Conservation (phyloP, 2,797 vertebrate genomes). For the Pangasius djambal region DNA sequence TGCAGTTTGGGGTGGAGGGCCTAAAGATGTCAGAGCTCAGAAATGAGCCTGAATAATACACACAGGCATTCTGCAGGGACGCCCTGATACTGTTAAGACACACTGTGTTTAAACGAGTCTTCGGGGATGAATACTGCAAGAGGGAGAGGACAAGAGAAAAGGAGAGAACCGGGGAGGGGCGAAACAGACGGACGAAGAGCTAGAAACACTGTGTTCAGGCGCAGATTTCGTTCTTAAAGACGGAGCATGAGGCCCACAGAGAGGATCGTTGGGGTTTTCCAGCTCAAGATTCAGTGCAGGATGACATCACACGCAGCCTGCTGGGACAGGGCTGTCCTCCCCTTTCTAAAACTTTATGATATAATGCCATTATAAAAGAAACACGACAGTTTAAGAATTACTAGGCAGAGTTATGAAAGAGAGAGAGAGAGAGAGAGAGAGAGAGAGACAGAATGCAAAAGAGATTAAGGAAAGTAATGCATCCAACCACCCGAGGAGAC, state of each 20-base stretch:
- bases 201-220: not conserved
- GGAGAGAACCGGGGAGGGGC: not conserved
- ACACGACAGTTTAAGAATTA: not conserved
- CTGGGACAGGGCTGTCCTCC: not conserved
- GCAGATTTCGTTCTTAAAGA: not conserved
- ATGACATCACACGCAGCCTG: not conserved
- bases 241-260: not conserved
- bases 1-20: conserved; percentile 12
- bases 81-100: not conserved
- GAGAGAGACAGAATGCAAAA: not conserved
- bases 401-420: not conserved
- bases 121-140: not conserved
- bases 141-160: not conserved
- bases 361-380: not conserved
- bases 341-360: not conserved
- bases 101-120: not conserved
- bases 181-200: not conserved
- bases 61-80: conserved; percentile 4
- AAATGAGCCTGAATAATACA: conserved; percentile 15
- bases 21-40: conserved; percentile 29
- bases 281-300: not conserved
- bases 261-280: conserved; percentile 14
- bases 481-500: not conserved
- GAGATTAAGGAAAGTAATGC: not conserved
- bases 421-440: not conserved